phyloP scores from a whole-genome alignment of 1,140 invertebrate genomes.

The Aricia agestis region DNA sequence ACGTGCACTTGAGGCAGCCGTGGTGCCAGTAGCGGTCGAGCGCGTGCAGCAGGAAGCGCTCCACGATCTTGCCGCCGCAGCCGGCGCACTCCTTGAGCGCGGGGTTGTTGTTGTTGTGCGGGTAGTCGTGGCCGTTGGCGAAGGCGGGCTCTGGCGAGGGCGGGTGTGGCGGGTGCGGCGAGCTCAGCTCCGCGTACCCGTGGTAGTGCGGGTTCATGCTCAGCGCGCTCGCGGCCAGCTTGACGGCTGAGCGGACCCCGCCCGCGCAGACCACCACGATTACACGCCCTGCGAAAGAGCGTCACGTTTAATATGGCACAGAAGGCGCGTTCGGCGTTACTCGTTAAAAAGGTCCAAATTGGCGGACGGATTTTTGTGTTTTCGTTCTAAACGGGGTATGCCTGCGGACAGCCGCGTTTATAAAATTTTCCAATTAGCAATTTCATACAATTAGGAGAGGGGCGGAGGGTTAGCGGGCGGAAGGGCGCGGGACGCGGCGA shows the following conservation, averaged over 20 bases:
- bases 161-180: slow-evolving; percentile 82
- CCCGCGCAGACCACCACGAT: slow-evolving; percentile 65
- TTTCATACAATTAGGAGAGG: slow-evolving; percentile 73
- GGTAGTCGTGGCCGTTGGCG: slow-evolving; percentile 70
- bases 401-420: slow-evolving; percentile 67
- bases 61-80: slow-evolving; percentile 88
- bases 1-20: slow-evolving; percentile 93
- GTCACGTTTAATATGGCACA: not conserved
- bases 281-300: slow-evolving; percentile 63
- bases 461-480: slow-evolving; percentile 37
- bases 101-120: slow-evolving; percentile 79
- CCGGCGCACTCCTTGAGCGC: slow-evolving; percentile 81
- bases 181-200: slow-evolving; percentile 82
- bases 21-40: slow-evolving; percentile 96
- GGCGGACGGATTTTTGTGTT: slow-evolving; percentile 11
- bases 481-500: slow-evolving; percentile 49
- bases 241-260: slow-evolving; percentile 75
- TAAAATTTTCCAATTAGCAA: slow-evolving; percentile 77
- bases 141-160: slow-evolving; percentile 79
- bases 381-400: slow-evolving; percentile 28
- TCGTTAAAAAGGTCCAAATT: not conserved
- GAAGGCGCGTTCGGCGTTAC: not conserved
- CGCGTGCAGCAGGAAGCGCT: slow-evolving; percentile 91
- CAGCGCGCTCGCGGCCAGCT: slow-evolving; percentile 81
- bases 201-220: slow-evolving; percentile 84